Percentiles rank a stretch among this genome's conserved stretches.
phyloP scores from a whole-genome alignment of 2,113 vertebrate genomes.

The Seriola quinqueradiata region DNA sequence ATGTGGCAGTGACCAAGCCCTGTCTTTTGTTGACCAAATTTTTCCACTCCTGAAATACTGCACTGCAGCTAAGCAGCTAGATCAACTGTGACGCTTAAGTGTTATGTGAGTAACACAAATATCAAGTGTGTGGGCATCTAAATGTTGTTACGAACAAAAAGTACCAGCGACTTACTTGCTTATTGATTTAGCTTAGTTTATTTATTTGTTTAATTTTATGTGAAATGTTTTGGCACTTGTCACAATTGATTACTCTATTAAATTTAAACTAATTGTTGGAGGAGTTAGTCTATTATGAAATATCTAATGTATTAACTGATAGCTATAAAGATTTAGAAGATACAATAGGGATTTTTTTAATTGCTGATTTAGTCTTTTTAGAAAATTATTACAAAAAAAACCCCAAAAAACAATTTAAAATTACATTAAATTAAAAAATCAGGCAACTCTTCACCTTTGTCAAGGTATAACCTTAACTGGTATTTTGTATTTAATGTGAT shows the following conservation, averaged over 20 bases:
- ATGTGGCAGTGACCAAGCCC: conserved; percentile 64
- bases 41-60: conserved; percentile 37
- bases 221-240: too few relatives aligned
- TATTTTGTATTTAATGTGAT: not conserved
- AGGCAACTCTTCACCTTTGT: too few relatives aligned
- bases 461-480: not conserved
- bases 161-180: not conserved
- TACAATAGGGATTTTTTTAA: not conserved
- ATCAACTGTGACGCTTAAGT: not conserved
- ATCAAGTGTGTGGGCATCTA: not conserved
- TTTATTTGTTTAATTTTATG: not conserved
- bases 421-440: too few relatives aligned
- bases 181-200: not conserved
- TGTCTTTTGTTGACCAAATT: conserved; percentile 18
- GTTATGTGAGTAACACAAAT: too few relatives aligned
- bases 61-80: not conserved
- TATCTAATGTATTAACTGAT: not conserved
- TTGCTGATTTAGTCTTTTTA: too few relatives aligned
- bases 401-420: not conserved
- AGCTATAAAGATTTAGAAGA: too few relatives aligned
- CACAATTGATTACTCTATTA: too few relatives aligned
- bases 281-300: not conserved
- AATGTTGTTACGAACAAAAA: not conserved
- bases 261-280: not conserved
- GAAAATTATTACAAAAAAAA: too few relatives aligned